A percentile compares a stretch with the other conserved stretches of the same genome.
Evolutionary conservation across 1,140 invertebrate genomes (phyloP).

Genomic region (Ceratitis capitata): DNA sequence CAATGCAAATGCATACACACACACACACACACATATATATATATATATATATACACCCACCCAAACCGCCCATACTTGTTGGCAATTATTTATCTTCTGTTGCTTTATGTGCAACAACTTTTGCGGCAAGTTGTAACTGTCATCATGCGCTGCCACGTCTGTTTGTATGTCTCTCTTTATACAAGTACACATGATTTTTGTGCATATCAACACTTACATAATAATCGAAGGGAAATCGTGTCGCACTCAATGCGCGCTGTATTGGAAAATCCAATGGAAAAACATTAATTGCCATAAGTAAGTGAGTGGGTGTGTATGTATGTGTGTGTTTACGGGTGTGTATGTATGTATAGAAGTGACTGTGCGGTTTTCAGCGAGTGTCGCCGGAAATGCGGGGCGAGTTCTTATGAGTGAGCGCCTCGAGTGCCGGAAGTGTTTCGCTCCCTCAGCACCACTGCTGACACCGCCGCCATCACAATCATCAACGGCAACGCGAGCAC

Average conservation of each 20-base stretch:
- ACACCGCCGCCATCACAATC: neutral
- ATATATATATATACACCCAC: neutral
- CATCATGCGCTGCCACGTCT: neutral
- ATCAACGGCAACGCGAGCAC: too few species aligned
- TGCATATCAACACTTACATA: neutral
- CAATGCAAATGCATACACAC: too few species aligned
- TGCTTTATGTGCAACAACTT: neutral
- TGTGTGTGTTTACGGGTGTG: neutral
- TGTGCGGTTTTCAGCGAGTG: neutral
- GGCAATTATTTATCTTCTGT: constrained; percentile 14
- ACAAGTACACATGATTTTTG: neutral
- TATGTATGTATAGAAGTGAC: neutral
- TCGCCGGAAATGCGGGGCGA: constrained; percentile 19
- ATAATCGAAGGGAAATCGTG: constrained; percentile 8
- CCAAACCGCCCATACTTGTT: neutral
- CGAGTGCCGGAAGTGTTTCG: constrained; percentile 25
- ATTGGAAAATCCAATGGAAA: constrained; percentile 31
- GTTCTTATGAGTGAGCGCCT: neutral
- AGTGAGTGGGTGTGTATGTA: neutral
- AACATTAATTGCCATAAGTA: constrained; percentile 31
- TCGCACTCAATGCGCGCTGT: constrained; percentile 2
- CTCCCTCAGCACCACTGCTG: neutral
- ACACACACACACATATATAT: neutral
- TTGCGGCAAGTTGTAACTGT: neutral
- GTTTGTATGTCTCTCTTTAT: neutral